These are phyloP conservation scores for Colossoma macropomum DNA, from an alignment of 2,113 vertebrate genomes.

Conservation along the genomic window DNA sequence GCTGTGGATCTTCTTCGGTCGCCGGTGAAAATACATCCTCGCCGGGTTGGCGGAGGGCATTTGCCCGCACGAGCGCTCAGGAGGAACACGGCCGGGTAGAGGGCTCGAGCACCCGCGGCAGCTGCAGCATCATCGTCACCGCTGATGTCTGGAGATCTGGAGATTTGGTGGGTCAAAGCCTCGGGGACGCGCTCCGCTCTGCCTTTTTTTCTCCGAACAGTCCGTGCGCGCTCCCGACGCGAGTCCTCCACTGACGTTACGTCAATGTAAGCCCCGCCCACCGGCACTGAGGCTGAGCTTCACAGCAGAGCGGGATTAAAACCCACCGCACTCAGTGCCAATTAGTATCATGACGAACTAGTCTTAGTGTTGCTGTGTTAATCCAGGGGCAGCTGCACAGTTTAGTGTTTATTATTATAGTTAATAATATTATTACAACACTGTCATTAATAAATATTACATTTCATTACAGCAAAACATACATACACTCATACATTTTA, in stretches of 20 bases:
- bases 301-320: not conserved
- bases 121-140: slow-evolving; percentile 42
- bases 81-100: slow-evolving; percentile 62
- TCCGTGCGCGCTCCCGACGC: not conserved
- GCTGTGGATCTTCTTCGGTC: slow-evolving; percentile 82
- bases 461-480: no score
- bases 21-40: slow-evolving; percentile 83
- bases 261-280: not conserved
- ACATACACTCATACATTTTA: no score
- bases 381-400: no score
- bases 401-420: no score
- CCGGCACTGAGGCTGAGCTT: not conserved
- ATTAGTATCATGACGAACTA: no score
- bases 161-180: not conserved
- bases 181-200: not conserved
- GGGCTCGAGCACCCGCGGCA: not conserved
- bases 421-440: no score
- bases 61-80: slow-evolving; percentile 58
- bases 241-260: not conserved
- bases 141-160: not conserved
- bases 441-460: no score
- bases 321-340: no score
- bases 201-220: not conserved
- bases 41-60: slow-evolving; percentile 56
- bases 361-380: no score